Evolutionary conservation across 2,888 invertebrate species (phyloP).

Genomic region (Scrobipalpa atriplicella): DNA sequence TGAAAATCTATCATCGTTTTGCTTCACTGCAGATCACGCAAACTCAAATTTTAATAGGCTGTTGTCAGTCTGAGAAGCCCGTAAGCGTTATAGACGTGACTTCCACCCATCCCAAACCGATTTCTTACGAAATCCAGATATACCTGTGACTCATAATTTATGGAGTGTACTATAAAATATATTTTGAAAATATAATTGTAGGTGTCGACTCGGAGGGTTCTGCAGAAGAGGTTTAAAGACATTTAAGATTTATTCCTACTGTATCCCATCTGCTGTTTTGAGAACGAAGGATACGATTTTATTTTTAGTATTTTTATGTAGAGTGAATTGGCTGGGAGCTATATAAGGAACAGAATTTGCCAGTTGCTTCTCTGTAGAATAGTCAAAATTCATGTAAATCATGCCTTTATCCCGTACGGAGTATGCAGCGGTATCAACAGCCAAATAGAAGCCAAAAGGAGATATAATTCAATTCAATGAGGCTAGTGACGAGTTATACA

Average conservation of each 20-base stretch:
- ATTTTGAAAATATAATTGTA: slow-evolving; percentile 67
- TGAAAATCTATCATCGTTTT: too few relatives aligned
- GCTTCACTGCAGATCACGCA: too few relatives aligned
- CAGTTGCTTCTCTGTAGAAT: too few relatives aligned
- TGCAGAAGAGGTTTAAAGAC: not conserved
- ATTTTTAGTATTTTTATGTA: not conserved
- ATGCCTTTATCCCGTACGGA: too few relatives aligned
- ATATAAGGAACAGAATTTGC: too few relatives aligned
- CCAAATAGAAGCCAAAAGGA: too few relatives aligned
- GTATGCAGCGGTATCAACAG: too few relatives aligned
- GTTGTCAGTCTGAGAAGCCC: not conserved
- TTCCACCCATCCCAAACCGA: not conserved
- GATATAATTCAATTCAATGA: too few relatives aligned
- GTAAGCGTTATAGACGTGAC: not conserved
- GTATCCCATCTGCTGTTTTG: not conserved
- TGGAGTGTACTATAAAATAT: slow-evolving; percentile 56
- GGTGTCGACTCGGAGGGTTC: slow-evolving; percentile 51
- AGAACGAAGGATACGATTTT: not conserved
- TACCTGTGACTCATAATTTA: slow-evolving; percentile 49
- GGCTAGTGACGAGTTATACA: too few relatives aligned
- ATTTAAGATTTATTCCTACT: not conserved
- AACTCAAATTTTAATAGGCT: not conserved
- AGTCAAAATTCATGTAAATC: too few relatives aligned
- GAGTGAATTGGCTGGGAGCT: too few relatives aligned
- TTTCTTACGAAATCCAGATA: not conserved